phyloP scores from a whole-genome alignment of 2,797 vertebrate species.

The Gallirallus australis region DNA sequence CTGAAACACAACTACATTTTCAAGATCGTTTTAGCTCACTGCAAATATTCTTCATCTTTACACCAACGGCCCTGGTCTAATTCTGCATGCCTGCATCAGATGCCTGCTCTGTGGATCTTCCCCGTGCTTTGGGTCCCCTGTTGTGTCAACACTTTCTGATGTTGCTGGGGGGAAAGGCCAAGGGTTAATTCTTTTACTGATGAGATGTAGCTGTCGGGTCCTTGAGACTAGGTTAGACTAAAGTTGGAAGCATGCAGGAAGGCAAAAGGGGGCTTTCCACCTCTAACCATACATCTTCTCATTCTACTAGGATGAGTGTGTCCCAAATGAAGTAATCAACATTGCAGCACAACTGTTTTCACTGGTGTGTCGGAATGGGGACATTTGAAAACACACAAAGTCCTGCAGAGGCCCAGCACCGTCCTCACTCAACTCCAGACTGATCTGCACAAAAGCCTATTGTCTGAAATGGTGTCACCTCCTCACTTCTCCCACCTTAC shows the following conservation, averaged over 20 bases:
- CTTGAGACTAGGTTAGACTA: not conserved
- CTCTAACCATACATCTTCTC: not conserved
- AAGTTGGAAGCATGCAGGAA: not conserved
- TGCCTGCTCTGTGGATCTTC: not conserved
- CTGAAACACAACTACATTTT: not conserved
- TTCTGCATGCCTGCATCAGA: not conserved
- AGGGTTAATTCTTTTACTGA: conserved; percentile 38
- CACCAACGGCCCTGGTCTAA: not conserved
- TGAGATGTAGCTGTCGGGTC: conserved; percentile 19
- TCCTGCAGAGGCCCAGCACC: not conserved
- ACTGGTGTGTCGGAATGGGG: not conserved
- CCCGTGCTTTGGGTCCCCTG: not conserved
- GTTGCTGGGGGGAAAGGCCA: not conserved
- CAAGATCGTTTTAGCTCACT: conserved; percentile 9
- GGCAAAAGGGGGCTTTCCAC: not conserved
- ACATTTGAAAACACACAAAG: not conserved
- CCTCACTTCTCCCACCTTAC: not conserved
- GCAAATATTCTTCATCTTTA: conserved; percentile 14
- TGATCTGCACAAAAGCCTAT: not conserved
- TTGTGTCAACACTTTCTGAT: conserved; percentile 29
- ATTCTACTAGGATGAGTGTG: not conserved
- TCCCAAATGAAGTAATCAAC: not conserved
- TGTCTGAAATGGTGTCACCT: not conserved
- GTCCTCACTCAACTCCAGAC: not conserved
- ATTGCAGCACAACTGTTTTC: not conserved